Base-by-base conservation (phyloP, 2,113 vertebrate genomes). In the Melanocharis versteri region DNA sequence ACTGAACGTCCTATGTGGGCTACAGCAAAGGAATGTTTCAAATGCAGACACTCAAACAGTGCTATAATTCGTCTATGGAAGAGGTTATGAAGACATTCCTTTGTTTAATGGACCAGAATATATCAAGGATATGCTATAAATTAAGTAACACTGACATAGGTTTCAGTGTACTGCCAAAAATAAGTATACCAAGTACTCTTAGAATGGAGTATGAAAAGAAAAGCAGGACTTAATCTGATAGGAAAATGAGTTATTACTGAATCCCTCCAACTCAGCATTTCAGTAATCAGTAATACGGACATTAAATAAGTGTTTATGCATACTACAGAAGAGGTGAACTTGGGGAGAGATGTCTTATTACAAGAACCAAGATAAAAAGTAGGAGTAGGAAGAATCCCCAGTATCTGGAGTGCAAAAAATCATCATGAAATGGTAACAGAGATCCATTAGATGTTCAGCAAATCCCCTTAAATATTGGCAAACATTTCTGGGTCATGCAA, bases 51-150 rank as follows among this genome's bases (percentile, higher is more conserved):
- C n/a, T 76, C 69, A 78, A 62, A 79, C 20, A 64, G 65, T 58
- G 37, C 77, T 91, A 56, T 71, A 87, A 87, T 89, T 82, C 15
- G 1, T 76, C 91, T 76, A 3, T 6, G 15, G 57, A 92, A 95
- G 77, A 82, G 40, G 31, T 75, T 94, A 54, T 81, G 92, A 91
- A 95, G 61, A 69, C 22, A 53, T 79, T 87, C 61, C 57, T 94
- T 85, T 94, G 81, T 96, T 89, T 89, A 95, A 94, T 48, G 62
- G 70, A 48, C 69, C 48, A 75, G 48, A 57, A 89, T 82, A 84
- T 64, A 87, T 68, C 53, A 64, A 82, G 48, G 40, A 60, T 68
- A 68, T 53, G 84, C 62, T 79, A 61, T 65, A 96, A 93, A 94
- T 88, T 88, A 92, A 85, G 57, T 72, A 90, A 90, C 31, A 54